Evolutionary conservation across 2,797 vertebrate species (phyloP), one percentile per base, ranked within the genome.

Genomic region (Lepus oiostolus): DNA sequence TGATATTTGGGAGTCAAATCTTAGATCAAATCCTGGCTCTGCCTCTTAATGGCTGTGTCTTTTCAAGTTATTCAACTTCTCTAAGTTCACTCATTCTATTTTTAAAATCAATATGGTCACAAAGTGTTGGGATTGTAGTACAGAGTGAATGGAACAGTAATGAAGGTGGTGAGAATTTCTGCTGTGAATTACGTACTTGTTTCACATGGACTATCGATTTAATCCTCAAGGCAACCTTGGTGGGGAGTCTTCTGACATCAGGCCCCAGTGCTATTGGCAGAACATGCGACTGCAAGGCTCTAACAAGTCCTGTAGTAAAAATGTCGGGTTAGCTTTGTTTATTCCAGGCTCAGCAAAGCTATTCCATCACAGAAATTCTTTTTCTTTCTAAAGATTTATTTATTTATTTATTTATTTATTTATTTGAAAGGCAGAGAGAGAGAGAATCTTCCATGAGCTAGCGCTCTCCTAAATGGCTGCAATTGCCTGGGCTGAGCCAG

Each of bases 51-150:
- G 52, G 28, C n/a, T 95, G 13, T 88, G 28, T 83, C 26, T 6
- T 95, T 74, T 94, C 21, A 85, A 90, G 68, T 94, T 28, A 7
- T 74, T 63, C 88, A 68, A 79, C 62, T 79, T 89, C 30, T 87
- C 30, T 84, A 70, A 85, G 47, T 13, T 95, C 72, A 42, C 13
- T 22, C 38, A 70, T 6, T 16, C 21, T 62, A 32, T 72, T 84
- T 92, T 87, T 32, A 35, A 35, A 88, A 74, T 95, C 42, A 83
- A 50, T 76, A 3, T 70, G 82, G 71, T 32, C 54, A 32, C 24
- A 58, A 68, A 28, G 14, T 58, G n/a, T 75, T 65, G 76, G 19
- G 28, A 67, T 35, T 80, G 14, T 85, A 12, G 1, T 91, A 80
- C 90, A 52, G 47, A 54, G 52, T 62, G 7, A 96, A 62, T 80